Base-by-base conservation (phyloP, 1,140 invertebrate species). In the Macrosteles quadrilineatus region DNA sequence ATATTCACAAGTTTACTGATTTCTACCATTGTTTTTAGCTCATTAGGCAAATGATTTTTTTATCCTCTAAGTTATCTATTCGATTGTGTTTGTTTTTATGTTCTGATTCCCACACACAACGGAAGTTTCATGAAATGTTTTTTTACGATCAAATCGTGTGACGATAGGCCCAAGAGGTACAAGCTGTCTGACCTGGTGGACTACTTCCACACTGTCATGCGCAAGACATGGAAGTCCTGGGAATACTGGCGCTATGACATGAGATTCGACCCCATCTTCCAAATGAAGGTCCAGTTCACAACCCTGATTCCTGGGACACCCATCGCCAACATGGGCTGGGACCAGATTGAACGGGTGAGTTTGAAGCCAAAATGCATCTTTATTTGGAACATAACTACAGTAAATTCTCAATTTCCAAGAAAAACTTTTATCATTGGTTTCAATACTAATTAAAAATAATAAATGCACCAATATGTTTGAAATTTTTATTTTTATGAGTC, bases 151-250 rank as follows among this genome's bases (percentile, higher is more conserved):
- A n/a, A n/a, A n/a, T n/a, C n/a, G n/a, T n/a, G n/a, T n/a, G n/a
- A n/a, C n/a, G n/a, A n/a, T n/a, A 96, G 94, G 0, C 94, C 95
- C 0, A 87, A 89, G 67, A 85, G 91, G 32, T 98, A 96, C 76
- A 84, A 88, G 68, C 80, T 97, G 17, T 82, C 83, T 6, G 92
- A 96, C 67, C 75, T 98, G 31, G 85, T 95, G 0, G 90, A 91
- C 75, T 97, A 87, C 86, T 87, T 93, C 75, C 87, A 87, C 77
- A 80, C 82, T 17, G 76, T 92, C 0, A 89, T 94, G 87, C 83
- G 90, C n/a, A 89, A 87, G 75, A 85, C 86, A 71, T 79, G 85
- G 63, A 73, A 78, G 1, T 79, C 83, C 21, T 81, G 78, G 23
- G 89, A 89, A 36, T 93, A 91, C 77, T 76, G 72, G 6, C 83